Conservation (phyloP, 2,113 vertebrate species). For the Pseudopodoces humilis region DNA sequence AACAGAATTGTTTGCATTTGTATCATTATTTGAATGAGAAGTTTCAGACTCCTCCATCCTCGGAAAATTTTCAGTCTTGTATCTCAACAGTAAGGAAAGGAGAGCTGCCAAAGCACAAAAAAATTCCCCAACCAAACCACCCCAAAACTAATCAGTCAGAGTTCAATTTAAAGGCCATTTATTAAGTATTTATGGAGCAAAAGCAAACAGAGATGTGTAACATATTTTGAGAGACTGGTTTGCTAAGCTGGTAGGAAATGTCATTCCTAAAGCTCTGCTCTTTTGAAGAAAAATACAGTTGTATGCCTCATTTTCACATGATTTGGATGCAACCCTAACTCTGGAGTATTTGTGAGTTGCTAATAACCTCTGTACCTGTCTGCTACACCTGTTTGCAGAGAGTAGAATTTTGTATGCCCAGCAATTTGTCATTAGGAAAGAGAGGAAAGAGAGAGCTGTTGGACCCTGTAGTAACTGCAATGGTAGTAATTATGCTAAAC, state of each 20-base stretch:
- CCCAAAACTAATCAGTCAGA: not conserved
- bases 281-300: not conserved
- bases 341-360: not conserved
- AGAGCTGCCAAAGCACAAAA: not conserved
- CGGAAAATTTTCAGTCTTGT: not conserved
- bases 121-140: not conserved
- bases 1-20: not conserved
- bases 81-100: not conserved
- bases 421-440: not conserved
- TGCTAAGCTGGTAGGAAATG: not conserved
- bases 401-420: not conserved
- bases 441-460: not conserved
- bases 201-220: not conserved
- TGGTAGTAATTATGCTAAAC: not conserved
- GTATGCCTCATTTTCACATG: not conserved
- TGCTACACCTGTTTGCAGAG: not conserved
- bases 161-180: not conserved
- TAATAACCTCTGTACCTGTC: not conserved
- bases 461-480: not conserved
- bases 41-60: not conserved
- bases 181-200: not conserved
- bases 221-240: not conserved
- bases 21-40: not conserved
- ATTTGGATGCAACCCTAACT: not conserved
- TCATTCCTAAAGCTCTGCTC: not conserved